A percentile compares a stretch with the other conserved stretches of the same genome.
Conservation (phyloP, 2,797 vertebrate species). For the Poeciliopsis infans region DNA sequence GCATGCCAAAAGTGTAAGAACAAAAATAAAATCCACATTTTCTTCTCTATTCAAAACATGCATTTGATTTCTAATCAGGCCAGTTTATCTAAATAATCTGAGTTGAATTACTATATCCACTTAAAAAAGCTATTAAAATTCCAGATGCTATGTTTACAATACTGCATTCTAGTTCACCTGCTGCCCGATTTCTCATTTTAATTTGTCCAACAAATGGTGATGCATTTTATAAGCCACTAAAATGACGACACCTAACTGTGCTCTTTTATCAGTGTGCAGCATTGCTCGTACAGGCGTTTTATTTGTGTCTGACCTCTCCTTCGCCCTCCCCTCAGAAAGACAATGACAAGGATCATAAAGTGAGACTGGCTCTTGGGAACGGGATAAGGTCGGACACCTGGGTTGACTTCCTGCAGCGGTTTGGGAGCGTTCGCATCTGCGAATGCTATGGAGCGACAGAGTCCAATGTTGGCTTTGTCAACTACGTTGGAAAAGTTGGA, state of each 20-base stretch:
- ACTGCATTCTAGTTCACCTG: neutral
- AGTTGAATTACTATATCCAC: neutral
- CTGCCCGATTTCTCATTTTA: neutral
- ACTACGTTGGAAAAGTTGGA: slow-evolving; percentile 86
- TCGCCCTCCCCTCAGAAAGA: slow-evolving; percentile 71
- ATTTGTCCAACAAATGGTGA: too few relatives aligned
- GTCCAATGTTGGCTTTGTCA: slow-evolving; percentile 85
- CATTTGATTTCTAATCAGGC: too few relatives aligned
- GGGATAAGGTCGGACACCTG: slow-evolving; percentile 85
- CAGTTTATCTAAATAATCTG: too few relatives aligned
- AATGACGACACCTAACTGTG: neutral
- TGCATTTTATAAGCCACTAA: neutral
- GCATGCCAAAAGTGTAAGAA: neutral
- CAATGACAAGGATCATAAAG: slow-evolving; percentile 84
- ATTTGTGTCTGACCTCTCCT: neutral
- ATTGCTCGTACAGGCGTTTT: neutral
- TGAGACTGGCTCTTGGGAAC: slow-evolving; percentile 85
- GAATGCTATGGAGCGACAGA: slow-evolving; percentile 91
- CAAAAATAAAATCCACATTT: neutral
- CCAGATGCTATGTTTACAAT: neutral
- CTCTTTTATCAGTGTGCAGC: neutral
- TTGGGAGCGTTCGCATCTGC: slow-evolving; percentile 81
- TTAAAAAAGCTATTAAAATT: neutral
- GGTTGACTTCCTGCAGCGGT: slow-evolving; percentile 85
- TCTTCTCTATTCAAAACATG: neutral